These are phyloP conservation scores for Polypedilum pembai DNA, from an alignment of 1,140 invertebrate genomes.

Conservation along the genomic window DNA sequence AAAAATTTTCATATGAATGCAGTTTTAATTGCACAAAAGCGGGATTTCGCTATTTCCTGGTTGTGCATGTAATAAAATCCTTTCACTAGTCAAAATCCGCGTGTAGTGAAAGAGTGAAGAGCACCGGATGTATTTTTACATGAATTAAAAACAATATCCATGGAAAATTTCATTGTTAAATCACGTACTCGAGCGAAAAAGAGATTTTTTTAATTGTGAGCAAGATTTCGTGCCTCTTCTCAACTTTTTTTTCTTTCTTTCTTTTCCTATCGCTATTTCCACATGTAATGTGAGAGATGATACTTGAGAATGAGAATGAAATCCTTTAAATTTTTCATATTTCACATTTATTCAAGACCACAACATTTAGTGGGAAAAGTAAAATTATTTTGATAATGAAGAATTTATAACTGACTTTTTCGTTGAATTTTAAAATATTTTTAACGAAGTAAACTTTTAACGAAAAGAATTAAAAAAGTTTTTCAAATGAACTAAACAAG, in stretches of 20 bases:
- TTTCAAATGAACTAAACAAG: no score
- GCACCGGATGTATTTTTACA: slow-evolving; percentile 4
- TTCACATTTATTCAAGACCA: no score
- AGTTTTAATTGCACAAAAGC: slow-evolving; percentile 13
- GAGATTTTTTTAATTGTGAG: slow-evolving; percentile 22
- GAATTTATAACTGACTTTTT: no score
- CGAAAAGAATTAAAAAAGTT: no score
- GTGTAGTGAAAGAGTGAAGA: neutral
- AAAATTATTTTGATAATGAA: no score
- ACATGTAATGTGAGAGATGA: neutral
- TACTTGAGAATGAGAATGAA: no score
- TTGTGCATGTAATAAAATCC: neutral
- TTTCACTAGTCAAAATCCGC: slow-evolving; percentile 20
- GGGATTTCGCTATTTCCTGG: neutral
- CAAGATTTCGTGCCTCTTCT: neutral
- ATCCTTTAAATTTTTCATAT: no score
- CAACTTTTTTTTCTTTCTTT: neutral
- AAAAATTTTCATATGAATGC: neutral
- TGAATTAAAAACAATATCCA: slow-evolving; percentile 16
- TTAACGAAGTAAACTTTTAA: no score
- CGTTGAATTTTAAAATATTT: no score
- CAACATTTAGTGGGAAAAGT: no score
- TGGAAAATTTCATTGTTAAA: slow-evolving; percentile 23
- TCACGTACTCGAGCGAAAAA: neutral
- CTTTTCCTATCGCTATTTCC: slow-evolving; percentile 16